Conservation (phyloP, 2,888 invertebrate genomes). For the Leptura quadrifasciata region DNA sequence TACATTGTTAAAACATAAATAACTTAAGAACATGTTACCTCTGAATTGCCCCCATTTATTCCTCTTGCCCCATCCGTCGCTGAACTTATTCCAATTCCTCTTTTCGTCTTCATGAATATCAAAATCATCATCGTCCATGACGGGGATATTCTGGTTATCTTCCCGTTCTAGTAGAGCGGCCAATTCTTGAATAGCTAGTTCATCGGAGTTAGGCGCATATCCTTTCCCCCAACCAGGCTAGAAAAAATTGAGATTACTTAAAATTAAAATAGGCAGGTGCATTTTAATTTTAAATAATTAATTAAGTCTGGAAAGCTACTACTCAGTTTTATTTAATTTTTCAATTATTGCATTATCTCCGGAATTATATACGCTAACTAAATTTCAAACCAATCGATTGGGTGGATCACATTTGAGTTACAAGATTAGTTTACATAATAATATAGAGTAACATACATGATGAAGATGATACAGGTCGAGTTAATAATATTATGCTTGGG, state of each 20-base stretch:
- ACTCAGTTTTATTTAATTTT: no score
- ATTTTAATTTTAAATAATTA: slow-evolving; percentile 13
- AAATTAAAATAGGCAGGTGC: background rate
- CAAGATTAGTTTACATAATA: no score
- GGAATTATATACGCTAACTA: no score
- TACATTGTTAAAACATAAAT: background rate
- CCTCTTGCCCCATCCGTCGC: slow-evolving; percentile 85
- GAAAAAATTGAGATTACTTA: slow-evolving; percentile 28
- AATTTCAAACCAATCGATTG: no score
- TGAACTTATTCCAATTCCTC: slow-evolving; percentile 82
- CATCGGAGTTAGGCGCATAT: slow-evolving; percentile 66
- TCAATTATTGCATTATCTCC: no score
- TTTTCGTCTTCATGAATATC: slow-evolving; percentile 75
- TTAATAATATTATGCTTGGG: no score
- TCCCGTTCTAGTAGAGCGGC: slow-evolving; percentile 51
- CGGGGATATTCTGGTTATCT: slow-evolving; percentile 51
- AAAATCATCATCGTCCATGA: slow-evolving; percentile 61
- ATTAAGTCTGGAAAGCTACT: no score
- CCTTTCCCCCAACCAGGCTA: slow-evolving; percentile 74
- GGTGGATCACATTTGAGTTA: no score
- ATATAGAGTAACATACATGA: no score
- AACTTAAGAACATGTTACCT: slow-evolving; percentile 67
- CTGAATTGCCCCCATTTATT: slow-evolving; percentile 78
- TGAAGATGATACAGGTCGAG: no score
- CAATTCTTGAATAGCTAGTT: slow-evolving; percentile 65